Conservation (phyloP, 2,888 invertebrate species). For the Charanyca ferruginea region DNA sequence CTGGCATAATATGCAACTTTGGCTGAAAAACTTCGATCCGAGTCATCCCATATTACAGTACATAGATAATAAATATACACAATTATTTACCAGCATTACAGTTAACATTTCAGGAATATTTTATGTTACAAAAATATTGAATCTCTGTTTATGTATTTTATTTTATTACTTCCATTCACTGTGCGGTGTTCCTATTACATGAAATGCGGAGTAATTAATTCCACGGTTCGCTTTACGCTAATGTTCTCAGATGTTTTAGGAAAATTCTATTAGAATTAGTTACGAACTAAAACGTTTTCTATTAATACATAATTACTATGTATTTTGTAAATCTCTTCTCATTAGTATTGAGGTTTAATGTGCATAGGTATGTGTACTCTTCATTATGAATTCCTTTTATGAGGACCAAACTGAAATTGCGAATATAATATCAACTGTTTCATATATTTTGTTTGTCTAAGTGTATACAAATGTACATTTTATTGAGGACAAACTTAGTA, state of each 20-base stretch:
- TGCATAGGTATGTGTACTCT: not conserved
- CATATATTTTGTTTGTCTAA: not conserved
- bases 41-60: too few relatives aligned
- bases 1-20: too few relatives aligned
- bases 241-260: conserved; percentile 51
- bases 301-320: not conserved
- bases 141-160: not conserved
- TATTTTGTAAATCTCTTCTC: not conserved
- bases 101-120: too few relatives aligned
- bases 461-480: not conserved
- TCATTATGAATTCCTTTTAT: too few relatives aligned
- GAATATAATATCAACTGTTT: not conserved
- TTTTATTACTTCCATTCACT: conserved; percentile 2
- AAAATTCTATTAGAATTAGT: conserved; percentile 25
- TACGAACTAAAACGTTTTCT: conserved; percentile 4
- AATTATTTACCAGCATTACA: too few relatives aligned
- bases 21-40: too few relatives aligned
- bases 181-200: conserved; percentile 38
- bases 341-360: not conserved
- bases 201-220: conserved; percentile 53
- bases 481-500: conserved; percentile 10
- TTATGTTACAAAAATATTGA: too few relatives aligned
- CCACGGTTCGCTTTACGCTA: conserved; percentile 37
- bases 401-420: too few relatives aligned
- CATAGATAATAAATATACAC: too few relatives aligned